Evolutionary conservation across 2,797 vertebrate species (phyloP), one percentile per base, ranked within the genome.

Genomic region (Pyrocephalus nanus): DNA sequence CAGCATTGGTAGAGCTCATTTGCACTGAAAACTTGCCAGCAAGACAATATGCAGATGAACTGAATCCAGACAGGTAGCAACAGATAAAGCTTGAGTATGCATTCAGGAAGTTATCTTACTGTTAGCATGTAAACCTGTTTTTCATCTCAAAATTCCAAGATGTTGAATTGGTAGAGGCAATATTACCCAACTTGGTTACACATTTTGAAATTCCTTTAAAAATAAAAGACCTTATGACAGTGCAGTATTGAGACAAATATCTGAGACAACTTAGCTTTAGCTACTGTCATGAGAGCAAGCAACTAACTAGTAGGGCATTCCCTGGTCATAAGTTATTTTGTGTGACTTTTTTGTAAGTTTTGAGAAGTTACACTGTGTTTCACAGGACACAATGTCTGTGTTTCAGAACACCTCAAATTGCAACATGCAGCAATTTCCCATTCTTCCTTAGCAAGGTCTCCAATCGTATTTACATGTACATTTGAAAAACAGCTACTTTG

Each of bases 181-280:
- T 54, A 76, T 92, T 95, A 88, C 94, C 47, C 76, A 95, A 92
- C 53, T 50, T 73, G 20, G 45, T 25, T 54, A 62, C 47, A 55
- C 34, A 45, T 96, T 95, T 94, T 93, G 94, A 95, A 96, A 95
- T 92, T 23, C 5, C 51, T 89, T 91, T 62, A 92, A 96, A 92
- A 92, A 76, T 32, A 72, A 54, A 70, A 51, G 54, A 57, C 11
- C 25, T 79, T 84, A 76, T 3, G 14, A 34, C 72, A 61, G 25
- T 26, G 43, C 7, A 3, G 36, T 73, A 85, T 34, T 23, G 90
- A 94, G 60, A 86, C 26, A 89, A 94, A 84, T 85, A 73, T 13
- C 51, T 64, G 66, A 80, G 88, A 95, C 83, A 95, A 88, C 47
- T 83, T 92, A 84, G 79, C 88, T 92, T 58, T 30, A 66, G 8